Evolutionary conservation across 2,797 vertebrate species (phyloP), one percentile per base, ranked within the genome.

Genomic region (Agapornis canus): DNA sequence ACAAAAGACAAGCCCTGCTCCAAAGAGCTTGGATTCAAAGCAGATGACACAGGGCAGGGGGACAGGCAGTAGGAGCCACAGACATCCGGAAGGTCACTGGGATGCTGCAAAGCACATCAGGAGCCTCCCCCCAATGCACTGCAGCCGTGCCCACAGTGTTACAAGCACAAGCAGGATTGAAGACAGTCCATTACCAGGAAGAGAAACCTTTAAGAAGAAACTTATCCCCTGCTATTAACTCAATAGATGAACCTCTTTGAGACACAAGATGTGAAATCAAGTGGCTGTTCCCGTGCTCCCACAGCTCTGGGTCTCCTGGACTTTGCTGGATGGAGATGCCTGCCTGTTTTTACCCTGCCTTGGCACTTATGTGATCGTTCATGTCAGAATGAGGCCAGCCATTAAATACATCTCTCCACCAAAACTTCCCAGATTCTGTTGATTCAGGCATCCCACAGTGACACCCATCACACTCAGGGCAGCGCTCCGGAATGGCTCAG

Each of bases 301-400:
- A 79, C 59, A 91, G 79, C 69, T 94, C 80, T 72, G 51, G 85
- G 65, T 88, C 93, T 83, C 79, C 94, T 78, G 90, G 94, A 96
- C 90, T 88, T 92, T 90, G 85, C 94, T 68, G 86, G 78, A 91
- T 71, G 84, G 86, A 91, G 91, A 80, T 76, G 89, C 52, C 52
- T 81, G 91, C 95, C 65, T 96, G 88, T 95, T 95, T 96, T 91
- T 95, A 96, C 90, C 90, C 92, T 83, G 92, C 85, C 80, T 81
- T 88, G 95, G 80, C 94, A 92, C 69, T 94, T 37, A 9, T 11
- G 87, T 96, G 94, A 94, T 95, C 4, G 0, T n/a, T 95, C 80
- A 3, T 96, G 96, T 95, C 96, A 94, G 95, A 94, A 96, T 96
- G 96, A 96, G 95, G 91, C 85, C 96, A 95, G 72, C 76, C 82